Base-by-base conservation (phyloP, 2,113 vertebrate genomes). In the Grantiella picta region DNA sequence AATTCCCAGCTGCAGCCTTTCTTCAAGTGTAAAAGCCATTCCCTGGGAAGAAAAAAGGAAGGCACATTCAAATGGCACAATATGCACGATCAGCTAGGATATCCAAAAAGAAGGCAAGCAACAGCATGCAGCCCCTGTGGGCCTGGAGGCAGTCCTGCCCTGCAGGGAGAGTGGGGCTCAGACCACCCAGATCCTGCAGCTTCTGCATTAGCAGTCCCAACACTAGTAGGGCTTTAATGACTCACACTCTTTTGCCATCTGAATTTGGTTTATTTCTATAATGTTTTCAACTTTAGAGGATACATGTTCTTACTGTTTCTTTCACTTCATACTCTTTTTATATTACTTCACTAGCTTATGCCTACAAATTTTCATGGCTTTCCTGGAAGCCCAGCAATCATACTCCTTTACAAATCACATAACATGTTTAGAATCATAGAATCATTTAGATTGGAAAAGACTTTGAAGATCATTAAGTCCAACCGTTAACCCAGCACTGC, bases 21-120 rank as follows among this genome's bases (percentile, higher is more conserved):
- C 99, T 97, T 99, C 97, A 92, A 99, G 98, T 2, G 99, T 99
- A 95, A 99, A 99, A 23, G 99, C 99, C 99, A 99, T 99, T 42
- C 99, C 99, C 99, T 99, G 95, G 71, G 64, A 82, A 95, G 91
- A 92, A 92, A 86, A 94, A 64, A 84, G 36, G 44, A 63, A 97
- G 72, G 61, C 18, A 79, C 0, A 19, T 35, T 77, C 35, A 86
- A 95, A 45, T 3, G 15, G 63, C 27, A 57, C 1, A 5, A 45
- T 16, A 82, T 6, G 22, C 45, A n/a, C 45, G 61, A 49, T 9
- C 33, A 84, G 13, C 27, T 10, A 88, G 40, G 28, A 56, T 38
- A 80, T 9, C 28, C 54, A 59, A 71, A 47, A 86, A 44, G 42
- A 78, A 91, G 66, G 35, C 36, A 73, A 78, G 29, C 16, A 86